Evolutionary conservation across 2,888 invertebrate species (phyloP).

Genomic region (Gymnosoma rotundatum): DNA sequence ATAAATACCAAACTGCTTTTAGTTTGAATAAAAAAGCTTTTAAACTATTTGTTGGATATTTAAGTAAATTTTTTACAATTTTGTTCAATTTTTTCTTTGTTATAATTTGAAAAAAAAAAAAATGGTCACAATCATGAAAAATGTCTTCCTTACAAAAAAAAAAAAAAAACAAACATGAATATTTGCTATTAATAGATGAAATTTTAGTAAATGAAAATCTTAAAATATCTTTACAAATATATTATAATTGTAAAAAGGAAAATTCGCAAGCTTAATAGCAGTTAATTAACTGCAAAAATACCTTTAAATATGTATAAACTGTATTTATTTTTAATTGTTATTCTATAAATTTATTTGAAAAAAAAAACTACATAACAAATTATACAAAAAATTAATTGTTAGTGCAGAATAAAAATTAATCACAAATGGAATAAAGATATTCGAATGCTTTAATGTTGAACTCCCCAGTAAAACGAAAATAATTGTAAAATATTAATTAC

Average conservation of each 20-base stretch:
- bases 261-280: constrained; percentile 36
- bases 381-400: constrained; percentile 21
- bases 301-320: constrained; percentile 54
- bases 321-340: constrained; percentile 29
- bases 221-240: neutral
- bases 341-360: constrained; percentile 21
- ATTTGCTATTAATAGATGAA: constrained; percentile 42
- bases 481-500: constrained; percentile 68
- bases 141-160: constrained; percentile 74
- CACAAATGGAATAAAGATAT: neutral
- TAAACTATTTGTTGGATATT: too few relatives aligned
- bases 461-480: constrained; percentile 27
- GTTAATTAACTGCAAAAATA: constrained; percentile 12
- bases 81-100: neutral
- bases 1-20: too few relatives aligned
- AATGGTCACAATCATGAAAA: constrained; percentile 79
- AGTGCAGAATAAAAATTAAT: constrained; percentile 1
- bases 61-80: neutral
- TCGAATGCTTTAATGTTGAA: constrained; percentile 55
- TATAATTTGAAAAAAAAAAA: too few relatives aligned
- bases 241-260: constrained; percentile 39
- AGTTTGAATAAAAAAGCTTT: too few relatives aligned
- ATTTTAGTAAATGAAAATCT: neutral
- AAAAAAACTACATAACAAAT: constrained; percentile 1
- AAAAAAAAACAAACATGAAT: constrained; percentile 31